Conservation (phyloP, 2,797 vertebrate genomes). For the Psittacula echo region DNA sequence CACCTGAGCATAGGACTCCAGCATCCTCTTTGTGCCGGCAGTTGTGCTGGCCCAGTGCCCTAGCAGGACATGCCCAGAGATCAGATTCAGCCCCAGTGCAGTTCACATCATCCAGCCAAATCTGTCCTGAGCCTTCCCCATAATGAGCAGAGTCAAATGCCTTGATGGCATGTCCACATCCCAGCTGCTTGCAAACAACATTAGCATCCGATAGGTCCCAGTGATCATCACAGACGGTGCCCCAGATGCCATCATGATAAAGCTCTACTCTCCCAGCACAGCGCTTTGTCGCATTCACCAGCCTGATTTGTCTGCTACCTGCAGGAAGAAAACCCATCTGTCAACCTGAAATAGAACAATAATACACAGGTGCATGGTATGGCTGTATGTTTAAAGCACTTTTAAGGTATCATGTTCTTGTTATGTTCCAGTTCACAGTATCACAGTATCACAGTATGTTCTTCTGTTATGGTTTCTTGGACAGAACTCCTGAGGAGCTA, state of each 20-base stretch:
- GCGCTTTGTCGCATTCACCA: conserved; percentile 46
- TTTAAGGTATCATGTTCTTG: neutral
- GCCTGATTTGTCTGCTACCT: conserved; percentile 56
- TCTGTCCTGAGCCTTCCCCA: conserved; percentile 48
- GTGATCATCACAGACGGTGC: conserved; percentile 71
- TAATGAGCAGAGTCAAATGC: conserved; percentile 35
- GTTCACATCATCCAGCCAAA: conserved; percentile 60
- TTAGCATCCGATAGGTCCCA: conserved; percentile 70
- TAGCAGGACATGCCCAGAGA: conserved; percentile 61
- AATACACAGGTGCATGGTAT: neutral
- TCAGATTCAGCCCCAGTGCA: conserved; percentile 66
- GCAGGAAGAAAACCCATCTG: neutral
- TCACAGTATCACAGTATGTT: neutral
- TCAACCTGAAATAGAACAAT: neutral
- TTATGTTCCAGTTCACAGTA: neutral
- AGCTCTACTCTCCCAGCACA: conserved; percentile 74
- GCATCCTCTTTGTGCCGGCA: conserved; percentile 73
- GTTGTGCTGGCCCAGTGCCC: conserved; percentile 39
- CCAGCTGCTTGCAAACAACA: conserved; percentile 72
- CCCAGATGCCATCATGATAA: conserved; percentile 62
- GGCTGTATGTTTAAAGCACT: neutral
- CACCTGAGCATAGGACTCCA: conserved; percentile 76
- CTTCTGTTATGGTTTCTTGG: neutral
- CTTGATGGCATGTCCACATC: conserved; percentile 57
- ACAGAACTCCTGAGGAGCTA: neutral